Evolutionary conservation across 2,113 vertebrate species (phyloP).

Genomic region (Petroica traversi): DNA sequence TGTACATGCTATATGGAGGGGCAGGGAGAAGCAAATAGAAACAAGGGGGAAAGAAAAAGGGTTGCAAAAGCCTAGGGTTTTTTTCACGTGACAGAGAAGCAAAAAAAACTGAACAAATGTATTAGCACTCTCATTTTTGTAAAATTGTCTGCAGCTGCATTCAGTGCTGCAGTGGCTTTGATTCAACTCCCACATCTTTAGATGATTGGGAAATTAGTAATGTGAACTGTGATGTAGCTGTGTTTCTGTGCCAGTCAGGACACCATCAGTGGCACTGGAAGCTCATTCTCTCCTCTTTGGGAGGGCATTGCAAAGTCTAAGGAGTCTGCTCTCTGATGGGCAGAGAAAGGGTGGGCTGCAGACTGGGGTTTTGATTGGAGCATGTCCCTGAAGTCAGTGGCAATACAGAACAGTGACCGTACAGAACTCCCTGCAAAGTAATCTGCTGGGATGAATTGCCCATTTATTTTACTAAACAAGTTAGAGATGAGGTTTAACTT

Average conservation of each 20-base stretch:
- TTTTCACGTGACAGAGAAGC: not conserved
- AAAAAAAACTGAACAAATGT: not conserved
- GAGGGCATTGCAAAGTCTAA: not conserved
- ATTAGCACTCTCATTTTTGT: not conserved
- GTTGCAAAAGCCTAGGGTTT: not conserved
- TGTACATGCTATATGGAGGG: not conserved
- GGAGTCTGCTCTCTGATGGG: not conserved
- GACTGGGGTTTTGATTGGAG: not conserved
- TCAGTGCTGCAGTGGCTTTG: not conserved
- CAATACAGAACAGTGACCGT: not conserved
- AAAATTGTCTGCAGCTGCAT: not conserved
- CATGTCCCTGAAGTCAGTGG: rapidly evolving
- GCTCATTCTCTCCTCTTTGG: not conserved
- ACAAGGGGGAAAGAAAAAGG: not conserved
- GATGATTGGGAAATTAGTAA: not conserved
- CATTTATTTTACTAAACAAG: not conserved
- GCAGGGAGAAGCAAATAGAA: not conserved
- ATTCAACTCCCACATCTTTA: not conserved
- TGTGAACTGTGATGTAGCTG: not conserved
- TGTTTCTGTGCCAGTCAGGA: not conserved
- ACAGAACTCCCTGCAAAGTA: not conserved
- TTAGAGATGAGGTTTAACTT: not conserved
- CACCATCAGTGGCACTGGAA: not conserved
- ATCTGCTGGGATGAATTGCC: not conserved
- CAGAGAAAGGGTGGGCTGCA: not conserved